These are phyloP conservation scores for Perognathus longimembris DNA, from an alignment of 2,113 vertebrate species.

Conservation along the genomic window DNA sequence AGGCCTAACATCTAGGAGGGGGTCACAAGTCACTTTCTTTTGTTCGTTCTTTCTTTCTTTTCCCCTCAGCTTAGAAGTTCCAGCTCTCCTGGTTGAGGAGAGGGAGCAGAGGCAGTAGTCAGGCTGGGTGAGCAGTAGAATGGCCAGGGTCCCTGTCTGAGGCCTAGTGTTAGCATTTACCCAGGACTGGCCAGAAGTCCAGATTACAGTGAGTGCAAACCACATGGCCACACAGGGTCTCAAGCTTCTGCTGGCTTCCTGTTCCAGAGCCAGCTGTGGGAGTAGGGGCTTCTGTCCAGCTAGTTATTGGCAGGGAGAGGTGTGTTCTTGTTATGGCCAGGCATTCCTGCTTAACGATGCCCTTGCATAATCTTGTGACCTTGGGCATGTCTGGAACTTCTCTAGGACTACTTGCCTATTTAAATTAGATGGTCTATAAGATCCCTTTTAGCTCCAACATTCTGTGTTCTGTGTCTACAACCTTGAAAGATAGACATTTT, in stretches of 20 bases:
- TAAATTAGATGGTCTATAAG: neutral
- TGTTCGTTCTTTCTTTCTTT: neutral
- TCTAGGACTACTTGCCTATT: neutral
- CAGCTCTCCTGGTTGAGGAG: neutral
- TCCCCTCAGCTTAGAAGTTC: neutral
- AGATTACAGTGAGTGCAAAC: neutral
- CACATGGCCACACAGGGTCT: fast-evolving
- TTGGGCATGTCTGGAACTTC: neutral
- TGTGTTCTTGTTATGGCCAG: neutral
- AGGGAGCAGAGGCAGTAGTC: neutral
- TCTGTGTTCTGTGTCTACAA: neutral
- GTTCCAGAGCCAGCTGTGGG: neutral
- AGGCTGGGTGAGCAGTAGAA: neutral
- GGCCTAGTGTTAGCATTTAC: neutral
- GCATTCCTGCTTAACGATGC: neutral
- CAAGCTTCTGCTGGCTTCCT: neutral
- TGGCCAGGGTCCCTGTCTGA: neutral
- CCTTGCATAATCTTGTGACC: neutral
- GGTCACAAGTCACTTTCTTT: neutral
- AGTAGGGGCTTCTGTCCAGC: neutral
- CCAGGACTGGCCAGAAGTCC: neutral
- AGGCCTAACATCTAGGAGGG: neutral
- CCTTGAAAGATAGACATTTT: neutral
- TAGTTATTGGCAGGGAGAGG: neutral
- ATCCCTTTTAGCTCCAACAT: neutral